Evolutionary conservation across 2,888 invertebrate species (phyloP).

Genomic region (Pheosia gnoma): DNA sequence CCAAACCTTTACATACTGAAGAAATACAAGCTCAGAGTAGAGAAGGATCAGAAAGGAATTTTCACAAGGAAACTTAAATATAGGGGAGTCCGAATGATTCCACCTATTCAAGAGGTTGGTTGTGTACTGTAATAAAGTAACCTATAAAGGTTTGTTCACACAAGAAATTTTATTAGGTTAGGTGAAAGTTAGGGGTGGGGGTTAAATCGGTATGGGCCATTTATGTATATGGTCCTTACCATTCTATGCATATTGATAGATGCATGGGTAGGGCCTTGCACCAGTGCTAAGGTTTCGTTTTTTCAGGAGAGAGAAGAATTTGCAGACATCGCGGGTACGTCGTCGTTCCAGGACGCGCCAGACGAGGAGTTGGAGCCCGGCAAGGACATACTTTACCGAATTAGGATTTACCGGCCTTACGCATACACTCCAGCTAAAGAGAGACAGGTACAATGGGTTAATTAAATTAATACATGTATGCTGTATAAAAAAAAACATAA

Average conservation of each 20-base stretch:
- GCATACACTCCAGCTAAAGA: constrained; percentile 39
- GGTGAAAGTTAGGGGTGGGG: too few relatives aligned
- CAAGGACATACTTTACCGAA: constrained; percentile 59
- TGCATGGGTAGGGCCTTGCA: too few relatives aligned
- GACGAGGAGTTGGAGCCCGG: constrained; percentile 59
- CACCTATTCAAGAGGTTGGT: constrained; percentile 40
- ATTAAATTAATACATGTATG: too few relatives aligned
- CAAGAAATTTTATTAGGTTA: too few relatives aligned
- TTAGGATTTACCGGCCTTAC: constrained; percentile 67
- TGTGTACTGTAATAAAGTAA: too few relatives aligned
- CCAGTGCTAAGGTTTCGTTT: background rate
- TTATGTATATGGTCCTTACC: too few relatives aligned
- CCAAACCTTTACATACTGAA: constrained; percentile 51
- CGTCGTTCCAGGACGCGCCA: constrained; percentile 1
- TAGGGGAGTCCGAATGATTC: constrained; percentile 50
- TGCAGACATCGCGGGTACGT: constrained; percentile 13
- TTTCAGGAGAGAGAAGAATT: constrained; percentile 38
- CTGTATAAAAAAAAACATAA: too few relatives aligned
- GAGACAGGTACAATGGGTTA: constrained; percentile 37
- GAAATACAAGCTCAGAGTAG: constrained; percentile 46
- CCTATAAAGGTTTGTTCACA: too few relatives aligned
- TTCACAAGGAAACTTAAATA: constrained; percentile 63
- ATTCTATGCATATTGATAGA: too few relatives aligned
- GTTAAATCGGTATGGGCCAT: too few relatives aligned
- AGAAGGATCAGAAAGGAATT: constrained; percentile 43